These are phyloP conservation scores for Platichthys stellatus DNA, from an alignment of 2,113 vertebrate species.

Conservation along the genomic window DNA sequence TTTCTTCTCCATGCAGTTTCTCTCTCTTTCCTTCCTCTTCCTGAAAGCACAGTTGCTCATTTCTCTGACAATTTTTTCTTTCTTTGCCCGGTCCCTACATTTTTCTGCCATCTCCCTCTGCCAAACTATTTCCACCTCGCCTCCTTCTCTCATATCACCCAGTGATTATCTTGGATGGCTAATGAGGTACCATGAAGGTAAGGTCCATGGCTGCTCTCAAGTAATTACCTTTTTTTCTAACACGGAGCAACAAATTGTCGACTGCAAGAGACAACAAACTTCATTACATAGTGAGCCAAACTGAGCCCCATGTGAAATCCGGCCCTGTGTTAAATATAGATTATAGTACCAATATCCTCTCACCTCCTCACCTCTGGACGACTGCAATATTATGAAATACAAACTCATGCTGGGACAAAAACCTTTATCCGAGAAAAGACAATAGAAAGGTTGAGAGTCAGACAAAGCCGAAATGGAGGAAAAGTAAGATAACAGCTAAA, in stretches of 20 bases:
- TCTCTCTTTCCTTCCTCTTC: slow-evolving; percentile 31
- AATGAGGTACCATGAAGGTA: slow-evolving; percentile 72
- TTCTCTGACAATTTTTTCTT: slow-evolving; percentile 2
- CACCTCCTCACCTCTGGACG: slow-evolving; percentile 34
- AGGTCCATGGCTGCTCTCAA: slow-evolving; percentile 62
- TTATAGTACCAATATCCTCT: slow-evolving; percentile 44
- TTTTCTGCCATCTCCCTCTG: slow-evolving; percentile 8
- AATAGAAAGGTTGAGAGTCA: slow-evolving; percentile 7
- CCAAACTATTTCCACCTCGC: slow-evolving; percentile 16
- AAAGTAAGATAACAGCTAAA: slow-evolving; percentile 30
- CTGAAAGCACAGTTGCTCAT: slow-evolving; percentile 27
- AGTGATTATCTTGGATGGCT: slow-evolving; percentile 50
- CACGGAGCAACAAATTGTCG: slow-evolving; percentile 62
- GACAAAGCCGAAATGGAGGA: slow-evolving; percentile 5
- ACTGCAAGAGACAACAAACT: slow-evolving; percentile 69
- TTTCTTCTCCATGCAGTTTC: slow-evolving; percentile 18
- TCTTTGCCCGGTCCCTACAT: neutral
- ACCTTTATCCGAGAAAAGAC: slow-evolving; percentile 7
- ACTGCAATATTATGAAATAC: slow-evolving; percentile 38
- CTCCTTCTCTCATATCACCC: slow-evolving; percentile 31
- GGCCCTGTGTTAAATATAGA: slow-evolving; percentile 37
- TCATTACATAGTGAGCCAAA: slow-evolving; percentile 66
- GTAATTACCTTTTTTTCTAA: slow-evolving; percentile 71
- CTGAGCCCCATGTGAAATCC: slow-evolving; percentile 40
- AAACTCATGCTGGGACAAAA: slow-evolving; percentile 27